Percentiles rank a stretch among this genome's conserved stretches.
Conservation (phyloP, 2,888 invertebrate genomes). For the Ganaspis brasiliensis region DNA sequence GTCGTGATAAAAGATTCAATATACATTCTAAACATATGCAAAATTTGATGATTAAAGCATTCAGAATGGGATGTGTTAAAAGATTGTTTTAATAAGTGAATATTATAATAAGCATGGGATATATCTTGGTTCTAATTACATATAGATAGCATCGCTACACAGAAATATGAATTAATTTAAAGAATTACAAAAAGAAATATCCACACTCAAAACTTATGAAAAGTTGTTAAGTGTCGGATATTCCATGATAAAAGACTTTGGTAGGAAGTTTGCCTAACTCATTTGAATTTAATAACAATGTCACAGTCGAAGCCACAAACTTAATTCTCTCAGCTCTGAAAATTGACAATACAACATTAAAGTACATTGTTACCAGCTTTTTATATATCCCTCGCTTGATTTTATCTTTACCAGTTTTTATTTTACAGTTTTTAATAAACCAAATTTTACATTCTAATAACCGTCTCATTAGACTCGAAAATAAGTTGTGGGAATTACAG, state of each 20-base stretch:
- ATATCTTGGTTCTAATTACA: conserved; percentile 17
- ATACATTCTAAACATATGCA: not conserved
- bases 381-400: conserved; percentile 1
- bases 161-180: conserved; percentile 18
- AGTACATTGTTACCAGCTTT: conserved; percentile 5
- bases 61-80: not conserved
- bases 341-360: not conserved
- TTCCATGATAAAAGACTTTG: not conserved
- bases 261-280: conserved; percentile 36
- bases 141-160: not conserved
- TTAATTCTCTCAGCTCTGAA: conserved; percentile 1
- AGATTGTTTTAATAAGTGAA: not conserved
- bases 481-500: not conserved
- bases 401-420: conserved; percentile 3
- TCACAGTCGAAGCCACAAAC: conserved; percentile 11
- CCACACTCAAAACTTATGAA: not conserved
- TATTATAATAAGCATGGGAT: conserved; percentile 7
- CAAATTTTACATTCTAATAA: not conserved
- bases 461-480: too few species aligned
- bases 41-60: not conserved
- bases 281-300: conserved; percentile 39
- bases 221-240: conserved; percentile 32
- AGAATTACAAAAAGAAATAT: conserved; percentile 7
- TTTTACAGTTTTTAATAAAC: not conserved
- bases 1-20: not conserved